Base-by-base conservation (phyloP, 2,797 vertebrate genomes). In the Anomalospiza imberbis region DNA sequence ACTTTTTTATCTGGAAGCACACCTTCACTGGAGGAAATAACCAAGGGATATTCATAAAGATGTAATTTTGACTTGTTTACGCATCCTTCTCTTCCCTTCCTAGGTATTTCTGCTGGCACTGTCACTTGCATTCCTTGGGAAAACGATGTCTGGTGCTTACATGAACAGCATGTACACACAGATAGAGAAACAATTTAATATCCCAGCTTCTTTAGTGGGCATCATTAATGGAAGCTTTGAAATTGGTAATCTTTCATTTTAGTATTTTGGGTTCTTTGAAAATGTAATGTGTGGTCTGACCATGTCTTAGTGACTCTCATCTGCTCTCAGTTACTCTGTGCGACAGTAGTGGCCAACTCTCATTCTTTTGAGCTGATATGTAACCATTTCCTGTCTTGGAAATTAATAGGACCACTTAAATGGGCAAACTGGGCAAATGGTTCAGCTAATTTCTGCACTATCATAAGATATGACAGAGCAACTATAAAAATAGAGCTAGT, bases 111-210 rank as follows among this genome's bases (percentile, higher is more conserved):
- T 99, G 32, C 70, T 98, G 94, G 98, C 98, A 4, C 95, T 99
- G 70, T 98, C 98, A 48, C 98, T 99, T 93, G 98, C 98, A 61
- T 98, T 97, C 96, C 95, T 99, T 94, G 98, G 98, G 89, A 99
- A 99, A 95, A 98, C 98, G 0, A 97, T 99, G 75, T 97, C 98
- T 54, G 99, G 98, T 75, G 98, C 98, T 80, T 99, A 99, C 87
- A 98, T 99, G 98, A 99, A 99, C 97, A 99, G 98, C 94, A 97
- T 98, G 97, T 98, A 99, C 85, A 99, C 99, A 32, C 99, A 99
- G 96, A 98, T 99, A 51, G 99, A 99, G 97, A 98, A 98, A 86
- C 98, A 99, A 9, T 99, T 99, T 31, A 98, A 99, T 77, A 98
- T 99, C 84, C 98, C 98, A 11, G 98, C 98, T 93, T 98, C 98